phyloP scores from a whole-genome alignment of 2,797 vertebrate species.

The Phataginus tricuspis region DNA sequence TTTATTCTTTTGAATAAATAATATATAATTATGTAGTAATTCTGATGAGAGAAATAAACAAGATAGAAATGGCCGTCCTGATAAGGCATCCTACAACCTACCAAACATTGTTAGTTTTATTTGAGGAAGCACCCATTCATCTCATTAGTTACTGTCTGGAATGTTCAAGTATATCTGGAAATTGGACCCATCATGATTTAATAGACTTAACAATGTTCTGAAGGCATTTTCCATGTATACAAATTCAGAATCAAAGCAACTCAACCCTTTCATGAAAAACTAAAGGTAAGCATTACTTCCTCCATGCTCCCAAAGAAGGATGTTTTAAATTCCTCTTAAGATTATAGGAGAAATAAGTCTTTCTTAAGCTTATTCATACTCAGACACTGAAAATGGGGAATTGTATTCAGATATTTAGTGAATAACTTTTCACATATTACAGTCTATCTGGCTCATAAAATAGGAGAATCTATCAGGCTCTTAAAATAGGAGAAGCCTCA shows the following conservation, averaged over 20 bases:
- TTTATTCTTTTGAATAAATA: constrained; percentile 54
- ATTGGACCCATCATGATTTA: background rate
- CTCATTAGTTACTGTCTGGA: background rate
- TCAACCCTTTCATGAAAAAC: background rate
- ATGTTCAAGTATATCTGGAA: constrained; percentile 16
- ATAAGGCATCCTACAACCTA: background rate
- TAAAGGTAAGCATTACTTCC: constrained; percentile 9
- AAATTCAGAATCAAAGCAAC: constrained; percentile 35
- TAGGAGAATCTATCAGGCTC: background rate
- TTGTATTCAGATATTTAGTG: background rate
- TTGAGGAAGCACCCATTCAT: background rate
- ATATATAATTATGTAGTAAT: background rate
- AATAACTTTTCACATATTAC: background rate
- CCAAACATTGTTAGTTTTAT: background rate
- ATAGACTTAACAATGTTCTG: constrained; percentile 14
- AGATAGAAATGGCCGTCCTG: background rate
- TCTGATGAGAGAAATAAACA: background rate
- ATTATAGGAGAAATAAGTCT: background rate
- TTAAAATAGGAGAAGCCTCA: background rate
- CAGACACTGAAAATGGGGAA: background rate
- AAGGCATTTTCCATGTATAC: background rate
- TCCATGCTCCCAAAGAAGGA: background rate
- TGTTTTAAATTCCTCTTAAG: background rate
- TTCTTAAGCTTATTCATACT: background rate
- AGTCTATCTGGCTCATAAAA: background rate